Evolutionary conservation across 2,113 vertebrate species (phyloP).

Genomic region (Clarias macrocephalus): DNA sequence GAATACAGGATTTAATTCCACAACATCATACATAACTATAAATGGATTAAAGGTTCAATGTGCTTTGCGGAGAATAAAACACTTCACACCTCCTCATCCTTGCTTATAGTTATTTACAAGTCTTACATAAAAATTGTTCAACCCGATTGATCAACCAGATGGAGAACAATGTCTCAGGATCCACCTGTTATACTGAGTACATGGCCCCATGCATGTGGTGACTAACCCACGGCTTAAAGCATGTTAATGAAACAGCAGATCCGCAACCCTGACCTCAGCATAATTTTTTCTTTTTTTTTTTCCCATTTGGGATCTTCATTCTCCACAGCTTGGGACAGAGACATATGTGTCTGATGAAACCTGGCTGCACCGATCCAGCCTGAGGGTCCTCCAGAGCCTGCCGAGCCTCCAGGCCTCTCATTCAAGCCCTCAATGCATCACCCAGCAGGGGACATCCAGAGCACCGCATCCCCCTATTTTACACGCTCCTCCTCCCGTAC

Average conservation of each 20-base stretch:
- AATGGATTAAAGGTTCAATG: neutral
- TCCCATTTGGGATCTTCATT: constrained; percentile 10
- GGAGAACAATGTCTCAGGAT: neutral
- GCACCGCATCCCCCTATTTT: constrained; percentile 34
- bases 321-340: constrained; percentile 55
- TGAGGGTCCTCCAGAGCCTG: constrained; percentile 38
- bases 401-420: constrained; percentile 24
- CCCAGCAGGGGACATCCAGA: constrained; percentile 47
- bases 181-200: neutral
- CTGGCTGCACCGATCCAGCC: constrained; percentile 48
- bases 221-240: constrained; percentile 12
- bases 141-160: neutral
- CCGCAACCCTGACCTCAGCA: constrained; percentile 52
- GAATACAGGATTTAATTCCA: neutral
- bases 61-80: neutral
- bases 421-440: constrained; percentile 46
- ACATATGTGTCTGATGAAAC: constrained; percentile 62
- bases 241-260: constrained; percentile 69
- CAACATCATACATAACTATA: neutral
- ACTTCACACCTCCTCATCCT: neutral
- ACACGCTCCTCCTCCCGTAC: constrained; percentile 24
- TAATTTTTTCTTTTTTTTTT: neutral
- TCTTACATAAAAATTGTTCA: neutral
- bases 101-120: neutral
- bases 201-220: too few species aligned